Percentiles rank a stretch among this genome's conserved stretches.
These are phyloP conservation scores for Amiota mariae DNA, from an alignment of 2,888 invertebrate species.

Conservation along the genomic window DNA sequence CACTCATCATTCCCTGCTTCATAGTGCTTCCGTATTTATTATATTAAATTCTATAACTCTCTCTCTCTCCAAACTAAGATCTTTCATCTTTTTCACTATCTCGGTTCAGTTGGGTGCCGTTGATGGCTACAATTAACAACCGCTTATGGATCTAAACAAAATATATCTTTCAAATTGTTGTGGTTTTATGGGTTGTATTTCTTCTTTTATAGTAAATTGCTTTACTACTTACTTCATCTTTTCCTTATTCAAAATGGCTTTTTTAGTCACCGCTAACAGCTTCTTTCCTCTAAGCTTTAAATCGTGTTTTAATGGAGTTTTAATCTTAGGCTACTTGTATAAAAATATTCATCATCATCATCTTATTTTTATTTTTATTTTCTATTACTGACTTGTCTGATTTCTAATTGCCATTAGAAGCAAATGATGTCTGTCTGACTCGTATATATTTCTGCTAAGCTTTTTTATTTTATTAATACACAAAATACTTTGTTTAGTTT, in stretches of 20 bases:
- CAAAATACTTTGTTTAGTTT: conserved; percentile 63
- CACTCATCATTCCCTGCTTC: neutral
- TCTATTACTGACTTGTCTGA: conserved; percentile 20
- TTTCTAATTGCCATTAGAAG: conserved; percentile 21
- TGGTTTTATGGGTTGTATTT: conserved; percentile 2
- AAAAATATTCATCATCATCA: conserved; percentile 43
- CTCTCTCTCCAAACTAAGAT: too few relatives aligned
- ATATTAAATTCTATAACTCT: conserved; percentile 54
- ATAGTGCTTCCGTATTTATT: conserved; percentile 63
- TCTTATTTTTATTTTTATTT: too few relatives aligned
- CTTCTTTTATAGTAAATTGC: conserved; percentile 13
- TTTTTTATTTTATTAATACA: neutral
- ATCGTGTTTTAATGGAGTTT: conserved; percentile 61
- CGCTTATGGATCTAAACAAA: conserved; percentile 61
- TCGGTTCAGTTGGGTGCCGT: conserved; percentile 46
- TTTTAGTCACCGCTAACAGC: neutral
- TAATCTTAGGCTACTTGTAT: conserved; percentile 60
- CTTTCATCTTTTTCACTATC: neutral
- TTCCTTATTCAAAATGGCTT: conserved; percentile 19
- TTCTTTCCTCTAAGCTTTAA: conserved; percentile 45
- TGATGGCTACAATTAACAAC: conserved; percentile 68
- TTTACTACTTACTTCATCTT: neutral
- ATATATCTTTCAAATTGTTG: conserved; percentile 46
- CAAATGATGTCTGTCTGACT: neutral
- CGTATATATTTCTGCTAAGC: neutral